phyloP scores from a whole-genome alignment of 2,888 invertebrate species.

The Gandaritis pyraliata region DNA sequence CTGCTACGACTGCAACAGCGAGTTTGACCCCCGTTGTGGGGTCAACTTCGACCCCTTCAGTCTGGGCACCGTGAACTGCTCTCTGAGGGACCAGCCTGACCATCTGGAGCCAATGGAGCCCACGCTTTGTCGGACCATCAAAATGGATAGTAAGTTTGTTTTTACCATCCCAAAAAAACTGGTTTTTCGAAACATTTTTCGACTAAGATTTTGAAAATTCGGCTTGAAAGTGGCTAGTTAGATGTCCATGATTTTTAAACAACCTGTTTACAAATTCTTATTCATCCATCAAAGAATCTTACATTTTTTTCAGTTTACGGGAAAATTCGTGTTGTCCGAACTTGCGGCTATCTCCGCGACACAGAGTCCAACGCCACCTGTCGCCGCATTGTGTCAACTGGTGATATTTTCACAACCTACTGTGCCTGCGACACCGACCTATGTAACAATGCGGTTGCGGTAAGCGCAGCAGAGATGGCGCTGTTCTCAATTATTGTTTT shows the following conservation, averaged over 20 bases:
- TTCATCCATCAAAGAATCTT: no score
- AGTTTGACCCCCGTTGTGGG: conserved; percentile 94
- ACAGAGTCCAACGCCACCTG: conserved; percentile 83
- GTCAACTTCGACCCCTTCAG: conserved; percentile 94
- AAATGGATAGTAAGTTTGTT: conserved; percentile 88
- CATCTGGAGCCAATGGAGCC: conserved; percentile 86
- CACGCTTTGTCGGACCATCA: conserved; percentile 92
- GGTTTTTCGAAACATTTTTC: no score
- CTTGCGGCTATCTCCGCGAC: conserved; percentile 91
- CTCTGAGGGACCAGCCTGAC: conserved; percentile 88
- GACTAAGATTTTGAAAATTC: no score
- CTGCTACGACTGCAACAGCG: conserved; percentile 97
- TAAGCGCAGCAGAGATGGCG: conserved; percentile 47
- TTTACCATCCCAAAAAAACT: no score
- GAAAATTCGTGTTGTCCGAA: conserved; percentile 89
- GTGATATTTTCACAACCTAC: conserved; percentile 88
- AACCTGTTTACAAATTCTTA: no score
- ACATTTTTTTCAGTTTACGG: conserved; percentile 87
- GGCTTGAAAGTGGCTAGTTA: no score
- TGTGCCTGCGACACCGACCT: conserved; percentile 91
- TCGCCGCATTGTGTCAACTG: conserved; percentile 88
- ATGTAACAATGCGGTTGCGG: conserved; percentile 85
- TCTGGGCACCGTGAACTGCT: conserved; percentile 93
- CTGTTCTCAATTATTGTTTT: conserved; percentile 39
- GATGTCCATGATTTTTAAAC: no score